phyloP scores from a whole-genome alignment of 2,888 invertebrate species.

The Vanessa cardui region DNA sequence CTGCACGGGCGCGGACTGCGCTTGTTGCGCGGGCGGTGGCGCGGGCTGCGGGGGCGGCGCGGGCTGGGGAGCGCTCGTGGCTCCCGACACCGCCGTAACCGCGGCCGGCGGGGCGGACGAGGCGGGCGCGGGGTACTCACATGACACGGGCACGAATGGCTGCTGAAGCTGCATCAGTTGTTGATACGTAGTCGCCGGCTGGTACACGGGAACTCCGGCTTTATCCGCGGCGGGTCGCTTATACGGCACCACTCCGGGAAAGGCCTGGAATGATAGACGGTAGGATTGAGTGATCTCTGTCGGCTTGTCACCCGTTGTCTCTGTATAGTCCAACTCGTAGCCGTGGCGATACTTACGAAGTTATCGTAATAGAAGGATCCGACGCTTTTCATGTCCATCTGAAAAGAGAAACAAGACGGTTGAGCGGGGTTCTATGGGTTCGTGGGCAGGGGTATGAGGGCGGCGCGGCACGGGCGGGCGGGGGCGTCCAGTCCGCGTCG shows the following conservation, averaged over 20 bases:
- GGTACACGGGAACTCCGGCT: slow-evolving; percentile 97
- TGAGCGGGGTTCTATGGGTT: slow-evolving; percentile 63
- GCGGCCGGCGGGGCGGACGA: slow-evolving; percentile 84
- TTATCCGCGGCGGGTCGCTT: slow-evolving; percentile 98
- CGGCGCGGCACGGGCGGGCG: slow-evolving; percentile 59
- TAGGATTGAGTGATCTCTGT: slow-evolving; percentile 25
- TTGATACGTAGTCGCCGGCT: slow-evolving; percentile 96
- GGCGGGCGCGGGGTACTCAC: slow-evolving; percentile 95
- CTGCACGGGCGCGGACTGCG: slow-evolving; percentile 62
- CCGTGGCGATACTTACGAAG: slow-evolving; percentile 91
- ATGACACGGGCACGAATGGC: slow-evolving; percentile 99
- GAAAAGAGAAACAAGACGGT: slow-evolving; percentile 84
- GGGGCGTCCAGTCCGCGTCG: slow-evolving; percentile 55
- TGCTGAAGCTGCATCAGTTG: slow-evolving; percentile 97
- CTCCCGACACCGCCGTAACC: slow-evolving; percentile 50
- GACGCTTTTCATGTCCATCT: slow-evolving; percentile 98
- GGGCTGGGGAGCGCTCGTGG: slow-evolving; percentile 55
- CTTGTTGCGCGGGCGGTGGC: slow-evolving; percentile 38
- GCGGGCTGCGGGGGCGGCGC: slow-evolving; percentile 55
- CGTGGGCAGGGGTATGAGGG: slow-evolving; percentile 44
- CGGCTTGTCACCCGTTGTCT: slow-evolving; percentile 19
- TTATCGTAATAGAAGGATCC: slow-evolving; percentile 98
- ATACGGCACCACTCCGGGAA: slow-evolving; percentile 97
- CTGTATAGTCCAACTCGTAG: slow-evolving; percentile 4
- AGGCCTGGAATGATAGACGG: slow-evolving; percentile 85